Conservation (phyloP, 2,113 vertebrate species). For the Catharus bicknelli region DNA sequence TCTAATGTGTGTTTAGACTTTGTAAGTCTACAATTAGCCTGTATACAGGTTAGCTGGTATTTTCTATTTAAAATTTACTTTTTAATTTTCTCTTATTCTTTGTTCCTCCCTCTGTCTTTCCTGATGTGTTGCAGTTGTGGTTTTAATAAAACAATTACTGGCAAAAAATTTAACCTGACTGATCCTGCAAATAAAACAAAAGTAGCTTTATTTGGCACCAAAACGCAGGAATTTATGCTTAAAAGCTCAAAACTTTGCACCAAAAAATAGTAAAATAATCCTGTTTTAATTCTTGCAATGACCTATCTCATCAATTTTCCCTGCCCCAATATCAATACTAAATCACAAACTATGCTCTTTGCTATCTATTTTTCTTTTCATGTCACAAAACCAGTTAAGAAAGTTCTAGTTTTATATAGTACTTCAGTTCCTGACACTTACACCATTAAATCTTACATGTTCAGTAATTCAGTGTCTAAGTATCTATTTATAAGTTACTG, state of each 20-base stretch:
- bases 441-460: not conserved
- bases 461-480: not conserved
- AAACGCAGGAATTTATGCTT: not conserved
- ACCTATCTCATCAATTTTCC: not conserved
- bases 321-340: not conserved
- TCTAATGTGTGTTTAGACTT: not conserved
- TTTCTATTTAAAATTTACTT: not conserved
- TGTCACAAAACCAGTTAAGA: not conserved
- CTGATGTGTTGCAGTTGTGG: not conserved
- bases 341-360: not conserved
- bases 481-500: not conserved
- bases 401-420: not conserved
- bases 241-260: not conserved
- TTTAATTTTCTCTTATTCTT: not conserved
- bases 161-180: not conserved
- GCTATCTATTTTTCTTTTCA: not conserved
- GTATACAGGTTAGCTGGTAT: not conserved
- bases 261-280: not conserved
- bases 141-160: not conserved
- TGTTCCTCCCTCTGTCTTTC: not conserved
- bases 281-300: not conserved
- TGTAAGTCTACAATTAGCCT: not conserved
- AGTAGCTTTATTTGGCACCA: not conserved
- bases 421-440: not conserved
- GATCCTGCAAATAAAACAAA: not conserved